Evolutionary conservation across 2,797 vertebrate species (phyloP).

Genomic region (Hoplostethus atlanticus): DNA sequence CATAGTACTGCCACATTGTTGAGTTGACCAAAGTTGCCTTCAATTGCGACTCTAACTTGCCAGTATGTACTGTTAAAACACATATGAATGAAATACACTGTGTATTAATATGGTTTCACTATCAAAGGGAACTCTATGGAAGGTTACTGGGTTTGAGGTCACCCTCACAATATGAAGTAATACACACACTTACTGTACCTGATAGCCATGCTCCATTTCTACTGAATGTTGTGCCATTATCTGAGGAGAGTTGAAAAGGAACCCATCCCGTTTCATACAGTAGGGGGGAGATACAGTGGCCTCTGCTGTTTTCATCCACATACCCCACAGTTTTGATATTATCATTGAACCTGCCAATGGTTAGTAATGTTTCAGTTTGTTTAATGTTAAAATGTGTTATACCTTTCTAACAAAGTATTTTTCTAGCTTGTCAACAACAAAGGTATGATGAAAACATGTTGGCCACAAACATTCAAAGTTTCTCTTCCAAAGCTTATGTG

Average conservation of each 20-base stretch:
- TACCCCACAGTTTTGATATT: conserved; percentile 83
- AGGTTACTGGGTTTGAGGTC: too few relatives aligned
- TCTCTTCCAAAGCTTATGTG: background rate
- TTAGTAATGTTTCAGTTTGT: background rate
- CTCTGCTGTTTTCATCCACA: conserved; percentile 73
- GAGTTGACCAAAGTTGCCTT: conserved; percentile 87
- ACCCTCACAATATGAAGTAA: background rate
- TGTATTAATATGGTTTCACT: background rate
- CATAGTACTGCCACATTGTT: conserved; percentile 96
- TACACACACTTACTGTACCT: conserved; percentile 75
- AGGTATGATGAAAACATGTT: background rate
- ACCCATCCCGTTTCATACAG: conserved; percentile 91
- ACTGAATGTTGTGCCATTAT: conserved; percentile 81
- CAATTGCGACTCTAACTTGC: conserved; percentile 83
- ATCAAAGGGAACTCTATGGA: too few relatives aligned
- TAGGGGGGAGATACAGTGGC: conserved; percentile 92
- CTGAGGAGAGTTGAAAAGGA: conserved; percentile 87
- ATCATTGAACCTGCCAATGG: conserved; percentile 84
- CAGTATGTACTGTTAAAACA: conserved; percentile 87
- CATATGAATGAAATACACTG: background rate
- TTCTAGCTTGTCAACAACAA: background rate
- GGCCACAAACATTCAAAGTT: background rate
- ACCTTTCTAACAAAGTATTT: background rate
- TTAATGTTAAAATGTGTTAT: background rate
- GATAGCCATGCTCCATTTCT: conserved; percentile 89